Percentiles rank a stretch among this genome's conserved stretches.
Conservation (phyloP, 2,797 vertebrate species). For the Pampus argenteus region DNA sequence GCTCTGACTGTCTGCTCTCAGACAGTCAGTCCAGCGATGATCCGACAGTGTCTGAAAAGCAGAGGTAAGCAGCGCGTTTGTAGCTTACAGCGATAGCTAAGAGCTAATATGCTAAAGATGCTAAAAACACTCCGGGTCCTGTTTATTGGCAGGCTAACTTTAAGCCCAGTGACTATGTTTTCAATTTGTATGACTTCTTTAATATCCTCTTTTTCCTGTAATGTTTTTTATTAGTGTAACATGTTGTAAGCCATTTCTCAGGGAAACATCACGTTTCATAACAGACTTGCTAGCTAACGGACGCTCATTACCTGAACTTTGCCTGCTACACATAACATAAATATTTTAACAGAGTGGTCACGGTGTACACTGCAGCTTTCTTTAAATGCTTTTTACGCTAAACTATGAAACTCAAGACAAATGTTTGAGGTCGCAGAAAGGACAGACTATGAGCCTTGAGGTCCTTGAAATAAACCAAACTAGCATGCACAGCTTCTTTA, state of each 20-base stretch:
- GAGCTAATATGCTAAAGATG: conserved; percentile 49
- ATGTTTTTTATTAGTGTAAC: neutral
- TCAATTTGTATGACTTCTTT: neutral
- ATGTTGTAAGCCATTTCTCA: neutral
- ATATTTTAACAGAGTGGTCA: neutral
- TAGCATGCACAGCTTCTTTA: no score
- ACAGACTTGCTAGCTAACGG: neutral
- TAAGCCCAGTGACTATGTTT: no score
- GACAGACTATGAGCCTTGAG: neutral
- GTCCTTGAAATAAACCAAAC: neutral
- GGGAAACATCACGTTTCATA: neutral
- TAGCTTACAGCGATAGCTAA: neutral
- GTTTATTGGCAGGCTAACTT: no score
- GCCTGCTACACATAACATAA: no score
- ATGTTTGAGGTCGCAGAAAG: neutral
- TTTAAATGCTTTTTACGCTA: neutral
- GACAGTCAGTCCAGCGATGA: conserved; percentile 34
- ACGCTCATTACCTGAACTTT: no score
- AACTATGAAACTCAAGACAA: neutral
- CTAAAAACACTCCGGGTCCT: conserved; percentile 56
- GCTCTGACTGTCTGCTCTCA: conserved; percentile 22
- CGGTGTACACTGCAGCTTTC: no score
- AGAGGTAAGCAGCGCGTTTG: conserved; percentile 67
- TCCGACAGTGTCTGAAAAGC: conserved; percentile 58
- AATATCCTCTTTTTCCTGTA: no score